Evolutionary conservation across 2,113 vertebrate species (phyloP).

Genomic region (Melanerpes formicivorus): DNA sequence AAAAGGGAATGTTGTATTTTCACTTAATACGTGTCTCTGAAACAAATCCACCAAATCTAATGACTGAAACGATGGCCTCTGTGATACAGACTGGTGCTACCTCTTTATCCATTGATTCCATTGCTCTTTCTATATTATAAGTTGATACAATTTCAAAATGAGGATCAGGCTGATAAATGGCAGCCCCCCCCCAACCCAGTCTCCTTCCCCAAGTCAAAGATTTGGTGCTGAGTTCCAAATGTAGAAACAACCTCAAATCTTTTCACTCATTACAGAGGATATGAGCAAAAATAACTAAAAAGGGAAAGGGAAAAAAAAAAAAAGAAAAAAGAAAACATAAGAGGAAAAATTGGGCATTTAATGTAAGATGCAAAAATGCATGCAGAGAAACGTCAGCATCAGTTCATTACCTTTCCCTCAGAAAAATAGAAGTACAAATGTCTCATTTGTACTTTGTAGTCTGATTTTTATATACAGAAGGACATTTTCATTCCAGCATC

Average conservation of each 20-base stretch:
- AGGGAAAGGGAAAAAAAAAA: background rate
- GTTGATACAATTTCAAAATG: background rate
- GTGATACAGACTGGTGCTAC: background rate
- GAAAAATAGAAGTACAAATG: conserved; percentile 21
- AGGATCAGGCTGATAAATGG: background rate
- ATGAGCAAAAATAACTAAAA: background rate
- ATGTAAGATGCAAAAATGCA: conserved; percentile 45
- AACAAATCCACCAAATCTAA: background rate
- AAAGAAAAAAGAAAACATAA: background rate
- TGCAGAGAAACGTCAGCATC: conserved; percentile 11
- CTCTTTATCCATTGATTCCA: background rate
- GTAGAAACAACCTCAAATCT: background rate
- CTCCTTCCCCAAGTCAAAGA: background rate
- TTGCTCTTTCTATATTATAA: background rate
- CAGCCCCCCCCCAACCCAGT: background rate
- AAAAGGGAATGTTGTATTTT: background rate
- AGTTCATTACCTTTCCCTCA: conserved; percentile 25
- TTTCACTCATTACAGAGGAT: background rate
- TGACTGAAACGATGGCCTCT: background rate
- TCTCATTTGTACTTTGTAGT: conserved; percentile 37
- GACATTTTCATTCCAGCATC: conserved; percentile 36
- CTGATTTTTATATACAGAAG: conserved; percentile 38
- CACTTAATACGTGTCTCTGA: background rate
- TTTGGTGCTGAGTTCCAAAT: background rate
- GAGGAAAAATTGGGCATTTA: background rate